Conservation (phyloP, 1,140 invertebrate genomes). For the Saxidomus purpurata region DNA sequence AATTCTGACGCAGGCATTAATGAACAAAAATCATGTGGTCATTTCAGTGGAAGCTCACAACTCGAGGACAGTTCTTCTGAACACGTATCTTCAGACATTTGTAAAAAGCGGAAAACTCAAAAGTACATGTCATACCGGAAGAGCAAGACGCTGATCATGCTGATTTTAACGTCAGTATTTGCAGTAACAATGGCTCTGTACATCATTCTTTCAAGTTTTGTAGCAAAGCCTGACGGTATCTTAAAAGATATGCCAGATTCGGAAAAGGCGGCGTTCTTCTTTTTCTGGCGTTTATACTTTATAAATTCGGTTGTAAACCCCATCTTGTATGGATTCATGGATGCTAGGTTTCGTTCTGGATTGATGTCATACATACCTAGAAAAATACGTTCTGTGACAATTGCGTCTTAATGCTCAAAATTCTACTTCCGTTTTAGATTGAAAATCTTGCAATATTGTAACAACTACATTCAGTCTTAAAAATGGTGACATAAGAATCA, state of each 20-base stretch:
- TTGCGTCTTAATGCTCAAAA: too few relatives aligned
- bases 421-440: too few relatives aligned
- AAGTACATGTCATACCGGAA: background rate
- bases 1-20: too few relatives aligned
- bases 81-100: too few relatives aligned
- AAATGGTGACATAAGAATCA: too few relatives aligned
- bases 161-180: constrained; percentile 12
- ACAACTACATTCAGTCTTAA: too few relatives aligned
- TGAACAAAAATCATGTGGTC: too few relatives aligned
- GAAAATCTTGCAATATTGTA: too few relatives aligned
- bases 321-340: constrained; percentile 38
- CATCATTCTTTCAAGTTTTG: constrained; percentile 2
- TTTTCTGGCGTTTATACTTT: constrained; percentile 47
- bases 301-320: constrained; percentile 32
- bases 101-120: too few relatives aligned
- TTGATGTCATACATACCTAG: background rate
- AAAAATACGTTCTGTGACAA: too few relatives aligned
- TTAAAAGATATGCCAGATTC: background rate
- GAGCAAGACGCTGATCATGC: constrained; percentile 33
- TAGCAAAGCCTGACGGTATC: background rate
- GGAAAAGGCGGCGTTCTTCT: constrained; percentile 35
- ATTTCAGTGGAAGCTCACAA: too few relatives aligned
- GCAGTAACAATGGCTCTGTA: constrained; percentile 30
- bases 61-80: too few relatives aligned
- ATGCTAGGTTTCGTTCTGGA: constrained; percentile 30